A percentile compares a stretch with the other conserved stretches of the same genome.
Evolutionary conservation across 2,797 vertebrate genomes (phyloP).

Genomic region (Neostethus bicornis): DNA sequence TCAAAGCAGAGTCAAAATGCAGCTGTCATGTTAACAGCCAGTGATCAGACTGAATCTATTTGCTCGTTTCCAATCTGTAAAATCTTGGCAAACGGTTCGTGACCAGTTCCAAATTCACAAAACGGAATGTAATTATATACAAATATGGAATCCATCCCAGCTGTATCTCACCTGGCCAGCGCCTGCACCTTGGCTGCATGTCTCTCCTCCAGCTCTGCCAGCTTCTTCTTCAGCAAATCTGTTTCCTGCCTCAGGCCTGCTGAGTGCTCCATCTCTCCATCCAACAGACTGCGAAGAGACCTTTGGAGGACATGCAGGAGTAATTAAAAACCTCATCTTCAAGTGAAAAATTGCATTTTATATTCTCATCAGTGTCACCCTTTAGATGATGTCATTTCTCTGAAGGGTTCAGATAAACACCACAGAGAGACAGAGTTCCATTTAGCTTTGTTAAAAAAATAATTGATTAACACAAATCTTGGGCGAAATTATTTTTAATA

Average conservation of each 20-base stretch:
- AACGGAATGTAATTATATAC: neutral
- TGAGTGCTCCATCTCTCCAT: constrained; percentile 98
- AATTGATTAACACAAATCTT: constrained; percentile 38
- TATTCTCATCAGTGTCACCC: constrained; percentile 10
- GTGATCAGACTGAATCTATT: neutral
- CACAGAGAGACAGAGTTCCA: constrained; percentile 1
- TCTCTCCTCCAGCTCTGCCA: constrained; percentile 90
- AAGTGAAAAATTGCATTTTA: neutral
- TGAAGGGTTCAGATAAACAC: constrained; percentile 35
- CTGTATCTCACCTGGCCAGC: constrained; percentile 84
- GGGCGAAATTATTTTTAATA: constrained; percentile 27
- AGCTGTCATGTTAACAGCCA: too few species aligned
- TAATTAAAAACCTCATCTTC: neutral
- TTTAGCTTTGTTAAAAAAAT: constrained; percentile 24
- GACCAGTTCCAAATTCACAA: neutral
- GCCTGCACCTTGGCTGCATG: constrained; percentile 90
- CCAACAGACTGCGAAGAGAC: constrained; percentile 91
- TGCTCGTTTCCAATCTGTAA: neutral
- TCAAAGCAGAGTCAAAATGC: neutral
- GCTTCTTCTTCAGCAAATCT: constrained; percentile 86
- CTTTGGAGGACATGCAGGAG: constrained; percentile 64
- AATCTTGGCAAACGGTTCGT: neutral
- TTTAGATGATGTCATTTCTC: constrained; percentile 13
- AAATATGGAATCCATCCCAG: neutral
- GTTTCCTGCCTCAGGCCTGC: constrained; percentile 90